phyloP scores from a whole-genome alignment of 2,113 vertebrate species.

The Heliornis fulica region DNA sequence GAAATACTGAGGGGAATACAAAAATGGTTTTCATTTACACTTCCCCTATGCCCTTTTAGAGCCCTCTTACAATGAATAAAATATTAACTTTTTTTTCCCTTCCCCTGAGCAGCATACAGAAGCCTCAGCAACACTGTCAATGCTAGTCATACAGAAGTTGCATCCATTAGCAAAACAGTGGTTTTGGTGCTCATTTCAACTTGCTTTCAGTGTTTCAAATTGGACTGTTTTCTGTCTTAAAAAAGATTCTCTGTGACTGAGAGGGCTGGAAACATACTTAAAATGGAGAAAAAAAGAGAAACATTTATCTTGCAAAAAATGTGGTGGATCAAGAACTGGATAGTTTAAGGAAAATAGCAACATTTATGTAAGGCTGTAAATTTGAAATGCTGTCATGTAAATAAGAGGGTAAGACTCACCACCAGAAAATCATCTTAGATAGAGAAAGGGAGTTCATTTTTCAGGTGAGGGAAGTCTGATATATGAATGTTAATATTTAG shows the following conservation, averaged over 20 bases:
- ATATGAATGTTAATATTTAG: neutral
- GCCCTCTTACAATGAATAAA: neutral
- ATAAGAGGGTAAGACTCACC: neutral
- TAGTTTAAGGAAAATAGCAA: neutral
- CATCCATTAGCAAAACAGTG: neutral
- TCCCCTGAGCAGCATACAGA: neutral
- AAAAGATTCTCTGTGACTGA: neutral
- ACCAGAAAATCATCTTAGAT: neutral
- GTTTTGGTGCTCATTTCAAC: neutral
- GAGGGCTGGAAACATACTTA: neutral
- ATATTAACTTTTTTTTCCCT: neutral
- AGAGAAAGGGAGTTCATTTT: neutral
- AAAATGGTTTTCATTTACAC: slow-evolving; percentile 20
- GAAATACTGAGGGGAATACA: neutral
- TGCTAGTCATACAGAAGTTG: neutral
- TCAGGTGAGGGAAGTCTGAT: neutral
- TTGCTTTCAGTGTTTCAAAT: neutral
- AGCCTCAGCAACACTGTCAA: neutral
- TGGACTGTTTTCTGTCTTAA: neutral
- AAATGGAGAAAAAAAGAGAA: neutral
- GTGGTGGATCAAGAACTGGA: neutral
- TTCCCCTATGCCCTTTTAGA: slow-evolving; percentile 11
- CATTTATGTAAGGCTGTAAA: neutral
- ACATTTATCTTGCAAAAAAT: neutral
- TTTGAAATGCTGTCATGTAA: neutral